Conservation (phyloP, 1,140 invertebrate genomes). For the Sarcophaga peregrina region DNA sequence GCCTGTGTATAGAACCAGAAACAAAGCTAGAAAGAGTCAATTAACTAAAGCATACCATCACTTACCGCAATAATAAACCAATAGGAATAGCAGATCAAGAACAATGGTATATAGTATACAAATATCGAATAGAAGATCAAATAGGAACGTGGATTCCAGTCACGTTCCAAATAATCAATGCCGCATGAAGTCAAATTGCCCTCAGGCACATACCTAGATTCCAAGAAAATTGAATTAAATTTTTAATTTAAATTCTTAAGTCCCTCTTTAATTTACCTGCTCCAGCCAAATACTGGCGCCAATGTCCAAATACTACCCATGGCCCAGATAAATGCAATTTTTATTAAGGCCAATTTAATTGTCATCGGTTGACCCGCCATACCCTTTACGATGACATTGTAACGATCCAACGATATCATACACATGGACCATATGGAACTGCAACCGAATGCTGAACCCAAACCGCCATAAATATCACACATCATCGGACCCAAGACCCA, state of each 20-base stretch:
- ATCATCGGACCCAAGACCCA: constrained; percentile 85
- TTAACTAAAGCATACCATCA: constrained; percentile 30
- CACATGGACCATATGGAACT: constrained; percentile 89
- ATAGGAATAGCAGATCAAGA: constrained; percentile 81
- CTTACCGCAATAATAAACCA: constrained; percentile 79
- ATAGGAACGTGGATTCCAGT: constrained; percentile 75
- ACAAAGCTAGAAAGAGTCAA: constrained; percentile 36
- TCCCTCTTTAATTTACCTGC: constrained; percentile 67
- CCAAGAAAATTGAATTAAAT: not conserved
- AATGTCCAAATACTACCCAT: constrained; percentile 77
- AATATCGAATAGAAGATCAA: constrained; percentile 78
- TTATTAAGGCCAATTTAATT: constrained; percentile 74
- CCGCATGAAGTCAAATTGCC: constrained; percentile 88
- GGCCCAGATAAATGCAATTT: constrained; percentile 77
- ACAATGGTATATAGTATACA: constrained; percentile 78
- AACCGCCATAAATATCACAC: constrained; percentile 84
- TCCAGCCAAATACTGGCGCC: constrained; percentile 77
- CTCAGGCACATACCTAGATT: constrained; percentile 82
- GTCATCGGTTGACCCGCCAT: constrained; percentile 76
- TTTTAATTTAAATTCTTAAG: not conserved
- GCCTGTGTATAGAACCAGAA: constrained; percentile 67
- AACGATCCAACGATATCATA: constrained; percentile 86
- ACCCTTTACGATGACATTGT: constrained; percentile 87
- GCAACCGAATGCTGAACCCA: constrained; percentile 84
- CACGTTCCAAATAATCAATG: constrained; percentile 81